A percentile compares a stretch with the other conserved stretches of the same genome.
Conservation (phyloP, 1,140 invertebrate species). For the Cyrtorhinus lividipennis region DNA sequence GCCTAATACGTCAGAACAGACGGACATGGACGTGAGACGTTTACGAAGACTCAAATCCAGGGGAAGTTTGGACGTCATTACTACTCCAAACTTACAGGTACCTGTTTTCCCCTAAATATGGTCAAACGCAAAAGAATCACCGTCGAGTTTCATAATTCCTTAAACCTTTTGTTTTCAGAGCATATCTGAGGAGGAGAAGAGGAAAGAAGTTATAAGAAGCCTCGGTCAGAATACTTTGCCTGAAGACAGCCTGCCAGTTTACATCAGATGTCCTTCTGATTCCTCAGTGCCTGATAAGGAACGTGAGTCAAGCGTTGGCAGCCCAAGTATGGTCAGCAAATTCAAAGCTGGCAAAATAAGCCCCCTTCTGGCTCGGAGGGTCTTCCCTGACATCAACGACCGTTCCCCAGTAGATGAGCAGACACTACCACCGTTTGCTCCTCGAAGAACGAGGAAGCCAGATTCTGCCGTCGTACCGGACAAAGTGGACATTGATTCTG, state of each 20-base stretch:
- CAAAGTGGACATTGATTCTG: conserved; percentile 72
- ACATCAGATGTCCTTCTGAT: conserved; percentile 40
- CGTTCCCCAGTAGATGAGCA: conserved; percentile 24
- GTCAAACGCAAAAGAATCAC: background rate
- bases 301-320: background rate
- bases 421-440: conserved; percentile 29
- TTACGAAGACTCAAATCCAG: conserved; percentile 35
- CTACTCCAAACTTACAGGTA: conserved; percentile 34
- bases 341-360: conserved; percentile 21
- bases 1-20: conserved; percentile 43
- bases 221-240: conserved; percentile 31
- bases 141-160: no score
- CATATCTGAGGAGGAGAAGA: conserved; percentile 39
- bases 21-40: conserved; percentile 30
- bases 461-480: conserved; percentile 41
- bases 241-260: conserved; percentile 44
- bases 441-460: conserved; percentile 26
- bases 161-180: conserved; percentile 32
- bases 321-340: background rate
- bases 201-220: conserved; percentile 35
- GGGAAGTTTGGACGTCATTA: conserved; percentile 32
- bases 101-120: background rate
- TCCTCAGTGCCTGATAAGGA: conserved; percentile 11
- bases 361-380: conserved; percentile 22
- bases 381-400: conserved; percentile 21